Evolutionary conservation across 2,888 invertebrate species (phyloP).

Genomic region (Trachelus tabidus): DNA sequence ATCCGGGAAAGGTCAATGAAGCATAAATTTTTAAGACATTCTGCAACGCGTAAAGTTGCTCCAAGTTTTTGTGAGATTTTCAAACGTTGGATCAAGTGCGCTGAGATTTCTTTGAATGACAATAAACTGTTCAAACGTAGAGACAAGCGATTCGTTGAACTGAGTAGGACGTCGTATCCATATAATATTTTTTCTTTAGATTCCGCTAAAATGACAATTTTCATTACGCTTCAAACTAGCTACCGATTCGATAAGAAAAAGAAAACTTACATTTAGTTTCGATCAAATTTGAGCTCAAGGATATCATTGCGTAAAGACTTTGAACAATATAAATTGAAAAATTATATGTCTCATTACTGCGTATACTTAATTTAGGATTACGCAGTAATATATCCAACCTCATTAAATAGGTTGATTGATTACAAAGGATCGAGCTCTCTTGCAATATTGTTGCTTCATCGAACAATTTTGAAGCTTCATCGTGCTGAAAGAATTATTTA

Average conservation of each 20-base stretch:
- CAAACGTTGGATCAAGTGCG: constrained; percentile 46
- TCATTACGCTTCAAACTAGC: neutral
- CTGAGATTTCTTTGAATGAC: constrained; percentile 50
- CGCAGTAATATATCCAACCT: constrained; percentile 42
- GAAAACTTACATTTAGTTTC: constrained; percentile 28
- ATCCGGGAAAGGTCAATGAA: constrained; percentile 52
- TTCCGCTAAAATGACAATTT: constrained; percentile 5
- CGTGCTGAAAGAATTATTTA: constrained; percentile 25
- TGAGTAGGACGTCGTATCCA: constrained; percentile 36
- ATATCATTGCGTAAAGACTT: constrained; percentile 45
- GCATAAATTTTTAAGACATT: constrained; percentile 52
- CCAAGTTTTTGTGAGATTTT: constrained; percentile 47
- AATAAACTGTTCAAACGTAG: constrained; percentile 50
- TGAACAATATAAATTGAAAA: constrained; percentile 47
- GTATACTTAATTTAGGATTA: constrained; percentile 39
- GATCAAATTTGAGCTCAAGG: constrained; percentile 36
- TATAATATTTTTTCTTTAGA: constrained; percentile 32
- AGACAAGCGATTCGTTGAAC: constrained; percentile 35
- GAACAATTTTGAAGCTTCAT: constrained; percentile 46
- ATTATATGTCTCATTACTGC: constrained; percentile 37
- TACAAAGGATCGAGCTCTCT: constrained; percentile 34
- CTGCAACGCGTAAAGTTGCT: constrained; percentile 49
- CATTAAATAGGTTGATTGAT: constrained; percentile 39
- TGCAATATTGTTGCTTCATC: constrained; percentile 33
- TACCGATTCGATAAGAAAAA: neutral